Evolutionary conservation across 2,113 vertebrate species (phyloP), one percentile per base, ranked within the genome.

Genomic region (Phrynocephalus versicolor): DNA sequence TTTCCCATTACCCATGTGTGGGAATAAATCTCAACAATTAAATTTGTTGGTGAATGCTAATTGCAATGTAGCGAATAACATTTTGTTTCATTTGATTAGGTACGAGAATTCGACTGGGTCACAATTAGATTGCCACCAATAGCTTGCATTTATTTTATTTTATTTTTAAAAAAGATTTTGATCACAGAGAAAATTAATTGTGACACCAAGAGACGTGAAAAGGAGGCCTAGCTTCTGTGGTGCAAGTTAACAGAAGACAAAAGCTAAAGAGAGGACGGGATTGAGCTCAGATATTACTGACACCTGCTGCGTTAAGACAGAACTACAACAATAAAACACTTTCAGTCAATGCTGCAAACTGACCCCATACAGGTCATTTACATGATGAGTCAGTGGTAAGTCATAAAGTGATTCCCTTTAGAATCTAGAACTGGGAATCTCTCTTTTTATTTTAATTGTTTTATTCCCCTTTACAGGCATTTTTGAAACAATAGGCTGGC

Each of bases 1-100:
- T 88, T 96, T 91, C 86, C 94, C 95, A 94, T 96, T 96, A 96
- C 93, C 95, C 87, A 90, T 93, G 93, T 93, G 91, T 96, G 94
- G 94, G 95, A 92, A 94, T 94, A 94, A 95, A 96, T 92, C 91
- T 92, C 93, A 87, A 89, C 95, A 96, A 96, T 96, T 93, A 89
- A 94, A 96, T 96, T 92, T 79, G 82, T 95, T 94, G 92, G 91
- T 92, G 94, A 95, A 96, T 94, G 95, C 89, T 95, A 96, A 96
- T 84, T 95, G 94, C 95, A 96, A 96, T 92, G 92, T 95, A 95
- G 84, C 33, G 58, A 86, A 94, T 94, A 95, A 83, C 93, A 94
- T 94, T 91, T 94, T 92, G 89, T 88, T 95, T 92, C 79, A 65
- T 96, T 94, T 94, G 94, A 96, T 96, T 97, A 95, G 93, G 81